Evolutionary conservation across 2,113 vertebrate genomes (phyloP).

Genomic region (Arenaria interpres): DNA sequence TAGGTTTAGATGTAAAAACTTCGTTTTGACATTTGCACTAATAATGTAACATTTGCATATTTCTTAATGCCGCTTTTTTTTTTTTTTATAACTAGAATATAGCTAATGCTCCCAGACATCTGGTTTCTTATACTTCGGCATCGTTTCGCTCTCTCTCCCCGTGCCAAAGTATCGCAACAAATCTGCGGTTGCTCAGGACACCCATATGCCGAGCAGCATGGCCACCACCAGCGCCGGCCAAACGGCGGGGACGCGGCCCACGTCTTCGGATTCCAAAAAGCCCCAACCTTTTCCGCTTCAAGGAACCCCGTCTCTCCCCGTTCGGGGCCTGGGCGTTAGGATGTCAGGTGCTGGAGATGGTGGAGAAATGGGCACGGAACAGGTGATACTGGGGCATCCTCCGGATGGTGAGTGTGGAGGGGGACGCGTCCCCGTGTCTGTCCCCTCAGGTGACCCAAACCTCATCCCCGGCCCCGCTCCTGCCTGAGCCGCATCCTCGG

Average conservation of each 20-base stretch:
- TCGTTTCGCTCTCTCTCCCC: background rate
- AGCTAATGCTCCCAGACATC: slow-evolving; percentile 11
- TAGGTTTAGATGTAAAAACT: background rate
- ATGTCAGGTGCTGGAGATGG: rapidly evolving
- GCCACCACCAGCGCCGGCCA: background rate
- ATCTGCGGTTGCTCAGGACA: slow-evolving; percentile 7
- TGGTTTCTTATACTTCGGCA: background rate
- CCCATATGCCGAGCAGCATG: background rate
- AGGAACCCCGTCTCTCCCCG: rapidly evolving
- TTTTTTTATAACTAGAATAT: background rate
- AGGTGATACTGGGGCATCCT: rapidly evolving
- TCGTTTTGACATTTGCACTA: background rate
- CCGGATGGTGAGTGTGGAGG: rapidly evolving
- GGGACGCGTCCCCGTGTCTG: rapidly evolving
- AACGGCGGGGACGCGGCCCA: background rate
- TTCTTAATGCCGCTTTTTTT: background rate
- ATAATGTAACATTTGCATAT: background rate
- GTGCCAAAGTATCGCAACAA: slow-evolving; percentile 21
- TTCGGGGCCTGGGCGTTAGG: rapidly evolving
- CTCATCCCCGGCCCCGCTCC: rapidly evolving
- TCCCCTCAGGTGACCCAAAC: background rate
- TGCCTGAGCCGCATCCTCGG: rapidly evolving
- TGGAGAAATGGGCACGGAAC: rapidly evolving
- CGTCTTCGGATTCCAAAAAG: rapidly evolving
- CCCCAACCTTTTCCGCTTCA: background rate